Conservation (phyloP, 2,113 vertebrate genomes). For the Limnothrissa miodon region DNA sequence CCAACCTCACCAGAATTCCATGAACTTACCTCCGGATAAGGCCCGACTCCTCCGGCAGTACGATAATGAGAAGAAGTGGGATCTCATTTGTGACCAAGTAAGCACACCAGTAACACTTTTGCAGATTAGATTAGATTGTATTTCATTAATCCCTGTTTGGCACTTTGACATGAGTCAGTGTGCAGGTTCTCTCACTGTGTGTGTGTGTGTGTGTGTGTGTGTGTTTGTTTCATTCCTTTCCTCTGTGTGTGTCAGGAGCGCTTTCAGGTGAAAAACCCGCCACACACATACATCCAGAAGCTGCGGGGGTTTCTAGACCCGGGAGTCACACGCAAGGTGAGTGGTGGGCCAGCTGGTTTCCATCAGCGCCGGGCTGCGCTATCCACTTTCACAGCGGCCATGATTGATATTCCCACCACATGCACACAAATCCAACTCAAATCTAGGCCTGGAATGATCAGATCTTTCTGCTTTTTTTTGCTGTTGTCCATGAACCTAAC, state of each 20-base stretch:
- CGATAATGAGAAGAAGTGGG: conserved; percentile 98
- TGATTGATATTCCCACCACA: conserved; percentile 7
- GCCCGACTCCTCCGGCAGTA: conserved; percentile 92
- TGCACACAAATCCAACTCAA: background rate
- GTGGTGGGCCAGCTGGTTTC: conserved; percentile 11
- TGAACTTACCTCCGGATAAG: conserved; percentile 97
- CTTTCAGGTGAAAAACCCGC: conserved; percentile 96
- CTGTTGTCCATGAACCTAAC: background rate
- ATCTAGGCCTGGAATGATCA: background rate
- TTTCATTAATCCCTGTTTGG: background rate
- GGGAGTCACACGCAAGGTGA: conserved; percentile 88
- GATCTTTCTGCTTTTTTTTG: background rate
- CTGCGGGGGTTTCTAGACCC: conserved; percentile 91
- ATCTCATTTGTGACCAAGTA: conserved; percentile 97
- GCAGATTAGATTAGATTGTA: too few species aligned
- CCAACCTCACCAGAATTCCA: conserved; percentile 79
- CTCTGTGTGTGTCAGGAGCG: conserved; percentile 75
- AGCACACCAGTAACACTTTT: background rate
- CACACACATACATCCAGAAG: conserved; percentile 94
- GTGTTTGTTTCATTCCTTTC: background rate
- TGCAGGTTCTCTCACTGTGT: background rate
- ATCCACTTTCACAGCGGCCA: background rate
- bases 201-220: background rate
- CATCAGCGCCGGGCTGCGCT: background rate
- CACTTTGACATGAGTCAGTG: background rate